Base-by-base conservation (phyloP, 2,113 vertebrate genomes). In the Australoheros scitulus region DNA sequence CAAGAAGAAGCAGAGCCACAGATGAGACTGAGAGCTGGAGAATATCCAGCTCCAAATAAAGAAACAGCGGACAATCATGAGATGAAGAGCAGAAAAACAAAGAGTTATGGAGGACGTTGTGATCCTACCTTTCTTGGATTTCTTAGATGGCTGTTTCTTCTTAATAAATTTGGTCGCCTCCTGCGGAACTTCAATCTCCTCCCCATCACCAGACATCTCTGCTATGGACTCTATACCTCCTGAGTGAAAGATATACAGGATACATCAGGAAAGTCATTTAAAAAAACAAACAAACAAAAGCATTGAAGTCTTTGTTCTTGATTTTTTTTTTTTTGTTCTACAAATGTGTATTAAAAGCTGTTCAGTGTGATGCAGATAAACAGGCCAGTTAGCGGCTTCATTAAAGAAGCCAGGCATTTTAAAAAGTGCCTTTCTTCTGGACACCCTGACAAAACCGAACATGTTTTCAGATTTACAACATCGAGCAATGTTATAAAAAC, bases 141-240 rank as follows among this genome's bases (percentile, higher is more conserved):
- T 96, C 87, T 94, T 94, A 2, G 89, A 72, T 0, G 93, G 89
- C 65, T 95, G 95, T 57, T 89, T 91, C 1, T 93, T 95, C 87
- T 84, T 94, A 77, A 96, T 91, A 91, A 97, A 94, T 32, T 85
- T 82, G 20, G 90, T 41, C 1, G 95, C 81, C 36, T 96, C 96
- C 0, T 92, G 96, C 1, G 92, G 92, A 5, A 86, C 3, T 0
- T 92, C 70, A 65, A 89, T 91, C 50, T 97, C 97, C 52, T 97
- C 97, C 1, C 95, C 87, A 14, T 97, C 97, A 58, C 92, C 96
- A n/a, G 97, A 93, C 5, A 91, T 75, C 76, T 95, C 94, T 0
- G 91, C 94, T 74, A 98, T 97, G 2, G 96, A 89, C 88, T 97
- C 87, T 61, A 96, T 97, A 29, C 96, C 96, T 83, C 96, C 97